Percentiles rank a stretch among this genome's conserved stretches.
phyloP scores from a whole-genome alignment of 2,797 vertebrate species.

The Rallus crepitans region DNA sequence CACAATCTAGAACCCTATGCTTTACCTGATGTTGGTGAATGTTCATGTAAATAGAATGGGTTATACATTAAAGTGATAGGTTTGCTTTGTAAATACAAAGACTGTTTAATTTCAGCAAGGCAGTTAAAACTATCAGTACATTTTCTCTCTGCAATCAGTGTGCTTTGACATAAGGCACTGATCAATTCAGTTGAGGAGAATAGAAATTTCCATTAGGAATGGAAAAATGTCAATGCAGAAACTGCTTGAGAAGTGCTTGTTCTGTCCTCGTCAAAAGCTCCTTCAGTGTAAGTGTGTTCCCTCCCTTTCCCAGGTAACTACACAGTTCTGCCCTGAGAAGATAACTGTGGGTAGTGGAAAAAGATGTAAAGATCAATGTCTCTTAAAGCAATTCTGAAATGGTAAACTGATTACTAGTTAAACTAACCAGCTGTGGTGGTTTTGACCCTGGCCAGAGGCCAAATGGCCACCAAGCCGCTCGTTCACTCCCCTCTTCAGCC shows the following conservation, averaged over 20 bases:
- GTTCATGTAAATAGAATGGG: background rate
- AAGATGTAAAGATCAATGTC: background rate
- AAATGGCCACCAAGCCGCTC: too few relatives aligned
- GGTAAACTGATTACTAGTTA: background rate
- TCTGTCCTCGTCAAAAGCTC: background rate
- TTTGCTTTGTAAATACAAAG: background rate
- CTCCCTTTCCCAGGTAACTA: background rate
- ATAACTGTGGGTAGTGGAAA: background rate
- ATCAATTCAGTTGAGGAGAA: background rate
- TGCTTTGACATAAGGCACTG: background rate
- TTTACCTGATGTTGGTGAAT: background rate
- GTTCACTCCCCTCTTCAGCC: too few relatives aligned
- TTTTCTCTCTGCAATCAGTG: background rate
- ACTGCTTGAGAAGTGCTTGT: background rate
- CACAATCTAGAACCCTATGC: background rate
- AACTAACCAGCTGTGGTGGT: background rate
- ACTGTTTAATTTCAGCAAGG: background rate
- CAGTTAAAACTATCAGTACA: background rate
- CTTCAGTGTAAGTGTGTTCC: background rate
- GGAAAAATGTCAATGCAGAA: background rate
- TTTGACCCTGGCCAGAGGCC: too few relatives aligned
- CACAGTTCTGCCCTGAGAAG: background rate
- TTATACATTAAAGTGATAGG: background rate
- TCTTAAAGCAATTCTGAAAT: background rate
- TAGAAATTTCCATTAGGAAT: background rate